A percentile compares a stretch with the other conserved stretches of the same genome.
phyloP scores from a whole-genome alignment of 2,797 vertebrate genomes.

The Eulemur albifrons region DNA sequence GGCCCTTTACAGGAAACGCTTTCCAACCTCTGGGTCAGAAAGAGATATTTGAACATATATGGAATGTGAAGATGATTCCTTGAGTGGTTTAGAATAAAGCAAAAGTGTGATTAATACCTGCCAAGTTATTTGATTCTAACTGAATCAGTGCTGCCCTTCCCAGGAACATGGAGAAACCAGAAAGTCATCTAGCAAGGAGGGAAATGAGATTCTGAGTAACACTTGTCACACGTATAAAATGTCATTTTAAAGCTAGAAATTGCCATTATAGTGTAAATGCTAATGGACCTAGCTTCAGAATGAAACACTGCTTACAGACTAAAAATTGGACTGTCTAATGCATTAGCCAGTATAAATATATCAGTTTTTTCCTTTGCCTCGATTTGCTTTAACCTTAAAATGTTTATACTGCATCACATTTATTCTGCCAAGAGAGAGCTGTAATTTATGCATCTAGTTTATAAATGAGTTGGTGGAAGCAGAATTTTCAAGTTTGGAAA shows the following conservation, averaged over 20 bases:
- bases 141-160: neutral
- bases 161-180: neutral
- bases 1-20: neutral
- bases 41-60: neutral
- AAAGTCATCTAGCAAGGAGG: neutral
- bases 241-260: conserved; percentile 37
- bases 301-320: neutral
- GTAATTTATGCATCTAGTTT: neutral
- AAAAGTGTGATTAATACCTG: neutral
- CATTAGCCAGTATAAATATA: neutral
- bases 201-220: neutral
- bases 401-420: neutral
- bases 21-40: neutral
- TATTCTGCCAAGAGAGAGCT: neutral
- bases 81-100: neutral
- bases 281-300: neutral
- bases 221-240: neutral
- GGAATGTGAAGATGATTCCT: neutral
- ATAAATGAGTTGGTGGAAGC: neutral
- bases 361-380: neutral
- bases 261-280: neutral
- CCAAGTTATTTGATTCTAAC: neutral
- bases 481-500: neutral
- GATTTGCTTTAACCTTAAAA: conserved; percentile 53
- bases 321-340: neutral